phyloP scores from a whole-genome alignment of 1,140 invertebrate species.

The Trissolcus basalis region DNA sequence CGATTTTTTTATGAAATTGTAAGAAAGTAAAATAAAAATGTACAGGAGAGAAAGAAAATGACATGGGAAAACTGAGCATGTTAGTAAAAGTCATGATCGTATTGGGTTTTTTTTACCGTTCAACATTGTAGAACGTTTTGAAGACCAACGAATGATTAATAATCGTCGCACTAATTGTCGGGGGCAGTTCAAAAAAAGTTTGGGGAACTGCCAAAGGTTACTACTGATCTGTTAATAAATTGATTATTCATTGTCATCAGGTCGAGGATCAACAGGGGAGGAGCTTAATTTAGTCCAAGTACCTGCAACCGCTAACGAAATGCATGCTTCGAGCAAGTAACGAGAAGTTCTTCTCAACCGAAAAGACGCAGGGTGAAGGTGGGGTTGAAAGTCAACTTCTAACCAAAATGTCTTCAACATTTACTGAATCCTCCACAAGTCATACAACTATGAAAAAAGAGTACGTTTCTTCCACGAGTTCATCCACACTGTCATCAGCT shows the following conservation, averaged over 20 bases:
- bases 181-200: conserved; percentile 26
- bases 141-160: conserved; percentile 1
- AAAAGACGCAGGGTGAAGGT: conserved; percentile 63
- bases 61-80: too few relatives aligned
- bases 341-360: conserved; percentile 71
- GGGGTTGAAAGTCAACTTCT: conserved; percentile 63
- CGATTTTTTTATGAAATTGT: too few relatives aligned
- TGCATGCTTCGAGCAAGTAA: conserved; percentile 73
- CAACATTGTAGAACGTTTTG: not conserved
- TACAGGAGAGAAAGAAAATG: too few relatives aligned
- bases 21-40: too few relatives aligned
- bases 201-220: conserved; percentile 48
- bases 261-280: conserved; percentile 58
- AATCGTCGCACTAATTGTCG: conserved; percentile 29
- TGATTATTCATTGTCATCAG: conserved; percentile 67
- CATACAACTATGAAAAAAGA: conserved; percentile 72
- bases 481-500: conserved; percentile 62
- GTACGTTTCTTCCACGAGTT: conserved; percentile 68
- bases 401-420: conserved; percentile 73
- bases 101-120: too few relatives aligned
- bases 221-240: conserved; percentile 68
- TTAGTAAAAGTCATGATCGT: too few relatives aligned
- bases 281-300: conserved; percentile 62
- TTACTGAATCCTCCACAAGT: conserved; percentile 70
- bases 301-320: conserved; percentile 61